Evolutionary conservation across 2,113 vertebrate genomes (phyloP).

Genomic region (Pimephales promelas): DNA sequence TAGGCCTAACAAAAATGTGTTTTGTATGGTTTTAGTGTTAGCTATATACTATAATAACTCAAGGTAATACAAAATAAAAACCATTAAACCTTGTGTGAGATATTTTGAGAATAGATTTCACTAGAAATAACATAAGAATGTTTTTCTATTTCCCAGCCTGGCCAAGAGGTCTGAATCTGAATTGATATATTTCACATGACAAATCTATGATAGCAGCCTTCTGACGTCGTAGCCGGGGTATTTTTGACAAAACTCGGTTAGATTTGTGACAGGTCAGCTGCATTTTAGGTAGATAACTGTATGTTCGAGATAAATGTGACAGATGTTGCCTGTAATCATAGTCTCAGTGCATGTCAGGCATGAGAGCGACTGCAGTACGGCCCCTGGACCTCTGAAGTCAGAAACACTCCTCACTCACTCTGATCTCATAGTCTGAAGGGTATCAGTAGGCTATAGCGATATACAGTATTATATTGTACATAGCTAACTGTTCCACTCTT

Average conservation of each 20-base stretch:
- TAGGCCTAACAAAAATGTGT: not conserved
- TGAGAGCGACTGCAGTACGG: not conserved
- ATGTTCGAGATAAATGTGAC: constrained; percentile 16
- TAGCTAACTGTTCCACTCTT: not conserved
- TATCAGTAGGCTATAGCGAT: not conserved
- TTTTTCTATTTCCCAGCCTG: not conserved
- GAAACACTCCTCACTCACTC: not conserved
- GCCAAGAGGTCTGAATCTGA: not conserved
- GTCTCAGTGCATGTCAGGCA: constrained; percentile 21
- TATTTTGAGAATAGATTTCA: no score
- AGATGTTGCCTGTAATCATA: constrained; percentile 28
- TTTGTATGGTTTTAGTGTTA: not conserved
- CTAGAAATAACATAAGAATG: not conserved
- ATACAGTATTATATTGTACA: constrained; percentile 13
- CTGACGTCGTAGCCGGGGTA: not conserved
- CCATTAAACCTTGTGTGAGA: not conserved
- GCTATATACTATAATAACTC: not conserved
- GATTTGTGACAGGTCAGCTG: constrained; percentile 23
- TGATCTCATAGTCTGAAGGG: not conserved
- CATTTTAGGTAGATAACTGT: constrained; percentile 19
- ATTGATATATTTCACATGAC: not conserved
- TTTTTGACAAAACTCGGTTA: not conserved
- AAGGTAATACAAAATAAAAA: not conserved
- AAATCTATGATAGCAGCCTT: not conserved
- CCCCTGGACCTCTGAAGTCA: not conserved